Evolutionary conservation across 1,140 invertebrate species (phyloP).

Genomic region (Trypoxylus dichotomus): DNA sequence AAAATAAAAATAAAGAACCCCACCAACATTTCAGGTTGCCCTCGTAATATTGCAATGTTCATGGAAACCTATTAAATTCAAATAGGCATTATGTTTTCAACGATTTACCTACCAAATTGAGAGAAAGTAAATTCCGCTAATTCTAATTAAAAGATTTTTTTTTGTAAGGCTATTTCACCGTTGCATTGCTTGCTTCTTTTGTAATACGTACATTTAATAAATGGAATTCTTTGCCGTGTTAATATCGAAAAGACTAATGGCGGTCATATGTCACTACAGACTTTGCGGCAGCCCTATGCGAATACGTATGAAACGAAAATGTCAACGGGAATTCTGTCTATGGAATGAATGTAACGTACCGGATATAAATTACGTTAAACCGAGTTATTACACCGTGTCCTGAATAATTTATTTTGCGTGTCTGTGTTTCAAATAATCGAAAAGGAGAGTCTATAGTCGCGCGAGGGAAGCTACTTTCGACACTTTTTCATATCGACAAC

Average conservation of each 20-base stretch:
- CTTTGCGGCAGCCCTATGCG: background rate
- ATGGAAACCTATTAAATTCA: too few relatives aligned
- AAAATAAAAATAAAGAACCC: too few relatives aligned
- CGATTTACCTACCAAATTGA: too few relatives aligned
- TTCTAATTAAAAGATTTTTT: too few relatives aligned
- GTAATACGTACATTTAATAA: background rate
- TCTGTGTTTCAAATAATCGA: background rate
- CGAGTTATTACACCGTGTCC: conserved; percentile 1
- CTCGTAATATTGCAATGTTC: too few relatives aligned
- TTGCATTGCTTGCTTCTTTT: background rate
- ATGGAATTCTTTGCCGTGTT: background rate
- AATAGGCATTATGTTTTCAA: too few relatives aligned
- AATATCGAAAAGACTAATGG: background rate
- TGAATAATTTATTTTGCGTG: background rate
- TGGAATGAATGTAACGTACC: background rate
- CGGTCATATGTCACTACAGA: background rate
- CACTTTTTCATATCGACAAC: background rate
- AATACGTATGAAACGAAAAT: background rate
- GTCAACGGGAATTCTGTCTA: conserved; percentile 5
- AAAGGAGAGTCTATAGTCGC: background rate
- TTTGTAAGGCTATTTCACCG: too few relatives aligned
- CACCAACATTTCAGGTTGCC: too few relatives aligned
- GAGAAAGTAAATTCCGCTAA: too few relatives aligned
- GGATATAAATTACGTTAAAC: conserved; percentile 4
- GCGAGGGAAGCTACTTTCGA: background rate